Base-by-base conservation (phyloP, 2,888 invertebrate species). In the Serrognathus titanus region DNA sequence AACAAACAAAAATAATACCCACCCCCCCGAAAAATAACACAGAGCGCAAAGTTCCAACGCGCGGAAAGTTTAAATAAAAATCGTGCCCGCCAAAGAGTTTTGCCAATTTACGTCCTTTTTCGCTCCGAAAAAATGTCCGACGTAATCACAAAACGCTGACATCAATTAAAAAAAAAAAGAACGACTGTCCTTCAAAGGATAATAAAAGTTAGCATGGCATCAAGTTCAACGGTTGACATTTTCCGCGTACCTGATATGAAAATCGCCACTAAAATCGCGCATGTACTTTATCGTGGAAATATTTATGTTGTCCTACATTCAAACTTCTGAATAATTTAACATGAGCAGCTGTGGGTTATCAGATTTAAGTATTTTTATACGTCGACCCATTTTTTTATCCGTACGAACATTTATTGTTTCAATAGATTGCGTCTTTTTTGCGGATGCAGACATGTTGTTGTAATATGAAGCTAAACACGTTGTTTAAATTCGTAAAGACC, bases 331-430 rank as follows among this genome's bases (percentile, higher is more conserved):
- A 59, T 62, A 59, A 57, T 59, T 62, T 59, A 61, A 49, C 58
- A 55, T 51, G 61, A 53, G 58, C 61, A 58, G 58, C 61, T 58
- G 59, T 51, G 51, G 16, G 46, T 62, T 59, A 62, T 62, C 62
- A 59, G 62, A 62, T 62, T 62, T 53, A 50, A 55, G 53, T 52
- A 57, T 37, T 37, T 43, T 37, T 48, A 37, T 37, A 36, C 35
- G 36, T 13, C 36, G 53, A 49, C 50, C 49, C 37, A 37, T 50
- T 50, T 45, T 45, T 52, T 52, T 40, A 9, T 40, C 4, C 40
- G 1, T 12, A 12, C 40, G 40, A 40, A 40, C 39, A 11, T 40
- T 40, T 40, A 7, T 12, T 40, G 40, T 12, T 12, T 12, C 10
- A 40, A 40, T 40, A 40, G 24, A 31, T 31, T 16, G 16, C 16